Evolutionary conservation across 1,140 invertebrate genomes (phyloP).

Genomic region (Bombus waltoni): DNA sequence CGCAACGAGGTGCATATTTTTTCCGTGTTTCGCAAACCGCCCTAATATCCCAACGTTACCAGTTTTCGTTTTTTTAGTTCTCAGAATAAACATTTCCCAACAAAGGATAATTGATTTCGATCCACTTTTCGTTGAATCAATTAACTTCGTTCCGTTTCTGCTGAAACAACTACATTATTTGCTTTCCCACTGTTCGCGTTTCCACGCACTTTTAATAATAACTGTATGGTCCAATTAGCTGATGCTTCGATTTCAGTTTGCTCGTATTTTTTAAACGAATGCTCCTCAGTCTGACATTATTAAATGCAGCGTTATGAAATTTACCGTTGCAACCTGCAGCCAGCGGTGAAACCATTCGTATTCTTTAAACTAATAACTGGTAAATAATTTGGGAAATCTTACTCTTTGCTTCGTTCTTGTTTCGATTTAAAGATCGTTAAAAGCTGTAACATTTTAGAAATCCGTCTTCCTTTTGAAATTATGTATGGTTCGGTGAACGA

Average conservation of each 20-base stretch:
- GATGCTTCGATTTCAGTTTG: background rate
- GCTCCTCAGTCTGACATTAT: background rate
- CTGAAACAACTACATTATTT: background rate
- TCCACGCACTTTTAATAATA: background rate
- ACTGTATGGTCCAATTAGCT: background rate
- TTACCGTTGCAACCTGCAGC: background rate
- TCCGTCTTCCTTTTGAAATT: too few relatives aligned
- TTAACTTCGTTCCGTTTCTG: background rate
- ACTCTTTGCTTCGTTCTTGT: too few relatives aligned
- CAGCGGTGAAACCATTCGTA: background rate
- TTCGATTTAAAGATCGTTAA: too few relatives aligned
- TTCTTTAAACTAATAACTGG: background rate
- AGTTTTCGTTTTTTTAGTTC: background rate
- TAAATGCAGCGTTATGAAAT: background rate
- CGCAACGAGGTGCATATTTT: slow-evolving; percentile 35
- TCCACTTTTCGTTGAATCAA: slow-evolving; percentile 21
- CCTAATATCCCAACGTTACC: slow-evolving; percentile 33
- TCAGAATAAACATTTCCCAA: slow-evolving; percentile 7
- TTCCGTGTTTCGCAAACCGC: background rate
- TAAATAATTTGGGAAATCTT: background rate
- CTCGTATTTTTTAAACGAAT: background rate
- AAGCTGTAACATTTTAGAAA: too few relatives aligned
- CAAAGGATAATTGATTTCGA: slow-evolving; percentile 41
- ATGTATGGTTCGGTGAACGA: too few relatives aligned
- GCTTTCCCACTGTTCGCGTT: background rate